Base-by-base conservation (phyloP, 2,888 invertebrate genomes). In the Epinotia demarniana region DNA sequence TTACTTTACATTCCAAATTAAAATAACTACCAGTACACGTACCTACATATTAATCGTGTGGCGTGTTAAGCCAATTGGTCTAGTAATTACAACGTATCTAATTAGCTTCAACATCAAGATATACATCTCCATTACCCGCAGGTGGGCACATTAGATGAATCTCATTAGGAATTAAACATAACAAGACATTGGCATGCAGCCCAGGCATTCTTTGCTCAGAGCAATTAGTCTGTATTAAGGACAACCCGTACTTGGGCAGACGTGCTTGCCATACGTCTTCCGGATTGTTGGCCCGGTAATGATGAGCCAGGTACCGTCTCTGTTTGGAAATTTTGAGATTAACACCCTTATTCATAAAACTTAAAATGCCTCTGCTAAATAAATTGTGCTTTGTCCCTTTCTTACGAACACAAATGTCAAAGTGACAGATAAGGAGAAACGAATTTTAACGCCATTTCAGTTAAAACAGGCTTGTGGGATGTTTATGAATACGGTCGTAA, bases 161-260 rank as follows among this genome's bases (percentile, higher is more conserved):
- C 46, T 53, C 70, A 71, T 75, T 75, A 71, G 64, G 63, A 62
- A 61, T 43, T 60, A 53, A 73, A 57, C 53, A 43, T 64, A 69
- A 64, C 60, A 71, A 62, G 49, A 61, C 60, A 62, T 75, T 70
- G 64, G 64, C 60, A 70, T 70, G 64, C 75, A 53, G 23, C 73
- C 72, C 60, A 46, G 39, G 49, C 57, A 68, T 68, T 60, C 75
- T 63, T 69, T 69, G 43, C 33, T 43, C 27, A 16, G 16, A 58
- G 69, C 69, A 69, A 74, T 74, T 74, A 74, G 69, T 74, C 69
- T 63, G 57, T 9, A 57, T 58, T 68, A 68, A 61, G 66, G 55
- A 46, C 62, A 72, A 67, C 12, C 33, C 63, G 27, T 60, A 58
- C 63, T 70, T 70, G 64, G 60, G 70, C 70, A 23, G 18, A 70